phyloP scores from a whole-genome alignment of 2,113 vertebrate species.

The Plestiodon gilberti region DNA sequence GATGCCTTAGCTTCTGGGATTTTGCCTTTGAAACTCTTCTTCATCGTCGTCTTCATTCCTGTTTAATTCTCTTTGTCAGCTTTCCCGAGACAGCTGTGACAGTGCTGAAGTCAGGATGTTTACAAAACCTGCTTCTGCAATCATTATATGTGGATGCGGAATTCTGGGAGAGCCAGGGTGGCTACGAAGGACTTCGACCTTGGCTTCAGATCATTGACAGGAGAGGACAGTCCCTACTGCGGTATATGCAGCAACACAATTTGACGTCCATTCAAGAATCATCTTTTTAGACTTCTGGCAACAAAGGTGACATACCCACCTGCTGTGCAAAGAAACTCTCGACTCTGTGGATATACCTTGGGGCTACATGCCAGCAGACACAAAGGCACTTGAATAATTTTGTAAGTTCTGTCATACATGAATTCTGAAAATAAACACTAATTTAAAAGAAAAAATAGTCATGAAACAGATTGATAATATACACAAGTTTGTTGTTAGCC shows the following conservation, averaged over 20 bases:
- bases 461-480: background rate
- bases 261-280: constrained; percentile 71
- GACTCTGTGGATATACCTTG: rapidly evolving
- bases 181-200: constrained; percentile 71
- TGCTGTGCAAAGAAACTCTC: background rate
- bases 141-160: constrained; percentile 83
- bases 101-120: constrained; percentile 82
- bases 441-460: background rate
- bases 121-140: constrained; percentile 81
- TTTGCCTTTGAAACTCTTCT: constrained; percentile 21
- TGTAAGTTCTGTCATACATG: background rate
- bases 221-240: constrained; percentile 80
- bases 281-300: rapidly evolving
- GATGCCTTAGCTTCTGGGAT: background rate
- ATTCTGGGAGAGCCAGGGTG: constrained; percentile 86
- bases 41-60: background rate
- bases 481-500: background rate
- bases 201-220: constrained; percentile 77
- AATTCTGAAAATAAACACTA: background rate
- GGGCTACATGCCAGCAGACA: rapidly evolving
- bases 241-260: constrained; percentile 78
- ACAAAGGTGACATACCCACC: rapidly evolving
- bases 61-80: constrained; percentile 65
- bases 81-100: constrained; percentile 82
- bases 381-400: background rate